Evolutionary conservation across 2,888 invertebrate species (phyloP).

Genomic region (Idaea aversata): DNA sequence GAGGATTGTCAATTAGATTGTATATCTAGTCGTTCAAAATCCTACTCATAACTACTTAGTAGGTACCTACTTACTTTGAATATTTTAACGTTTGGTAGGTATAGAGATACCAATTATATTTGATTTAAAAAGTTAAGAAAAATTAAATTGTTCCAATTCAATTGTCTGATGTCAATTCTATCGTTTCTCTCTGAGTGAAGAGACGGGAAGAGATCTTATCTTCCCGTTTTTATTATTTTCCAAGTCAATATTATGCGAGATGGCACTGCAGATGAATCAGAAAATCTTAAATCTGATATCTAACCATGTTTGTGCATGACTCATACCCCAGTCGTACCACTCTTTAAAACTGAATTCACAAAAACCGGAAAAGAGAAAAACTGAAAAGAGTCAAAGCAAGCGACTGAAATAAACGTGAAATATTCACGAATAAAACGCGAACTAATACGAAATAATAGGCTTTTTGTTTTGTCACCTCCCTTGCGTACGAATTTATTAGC

Average conservation of each 20-base stretch:
- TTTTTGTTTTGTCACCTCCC: conserved; percentile 59
- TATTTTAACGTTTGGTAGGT: no score
- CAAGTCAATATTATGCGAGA: conserved; percentile 74
- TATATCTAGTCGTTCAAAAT: no score
- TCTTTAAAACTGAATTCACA: conserved; percentile 5
- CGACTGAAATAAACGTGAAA: conserved; percentile 27
- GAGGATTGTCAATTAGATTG: no score
- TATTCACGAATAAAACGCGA: conserved; percentile 28
- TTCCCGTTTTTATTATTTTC: conserved; percentile 71
- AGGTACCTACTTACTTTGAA: no score
- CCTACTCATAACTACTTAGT: no score
- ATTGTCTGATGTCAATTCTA: conserved; percentile 66
- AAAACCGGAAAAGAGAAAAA: conserved; percentile 23
- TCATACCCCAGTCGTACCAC: conserved; percentile 28
- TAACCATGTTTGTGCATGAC: conserved; percentile 69
- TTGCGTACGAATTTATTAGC: conserved; percentile 68
- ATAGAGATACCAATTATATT: background rate
- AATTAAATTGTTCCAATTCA: conserved; percentile 66
- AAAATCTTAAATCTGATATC: conserved; percentile 72
- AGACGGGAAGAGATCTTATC: conserved; percentile 52
- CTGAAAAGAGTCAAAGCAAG: conserved; percentile 23
- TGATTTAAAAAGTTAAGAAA: conserved; percentile 34
- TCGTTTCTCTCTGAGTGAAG: conserved; percentile 58
- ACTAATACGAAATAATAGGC: conserved; percentile 46
- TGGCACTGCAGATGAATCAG: conserved; percentile 71